These are phyloP conservation scores for Jacana jacana DNA, from an alignment of 2,113 vertebrate genomes.

Conservation along the genomic window DNA sequence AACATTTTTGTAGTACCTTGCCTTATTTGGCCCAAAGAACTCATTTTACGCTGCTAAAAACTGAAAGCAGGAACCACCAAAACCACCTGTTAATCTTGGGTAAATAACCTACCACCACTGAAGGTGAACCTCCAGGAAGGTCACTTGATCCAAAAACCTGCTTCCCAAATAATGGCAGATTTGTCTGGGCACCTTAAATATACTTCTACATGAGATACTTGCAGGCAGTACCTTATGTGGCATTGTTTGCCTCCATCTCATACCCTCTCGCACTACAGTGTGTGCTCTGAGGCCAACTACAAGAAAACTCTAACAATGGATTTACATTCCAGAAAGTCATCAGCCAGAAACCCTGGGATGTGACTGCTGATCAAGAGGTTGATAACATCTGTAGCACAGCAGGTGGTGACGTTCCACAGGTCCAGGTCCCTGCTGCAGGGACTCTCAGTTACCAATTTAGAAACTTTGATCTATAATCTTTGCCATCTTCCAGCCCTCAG, in stretches of 20 bases:
- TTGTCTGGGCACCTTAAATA: background rate
- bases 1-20: background rate
- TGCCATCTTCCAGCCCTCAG: background rate
- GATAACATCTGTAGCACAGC: background rate
- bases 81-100: background rate
- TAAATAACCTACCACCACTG: background rate
- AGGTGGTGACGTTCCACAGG: background rate
- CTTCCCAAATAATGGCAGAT: background rate
- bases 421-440: background rate
- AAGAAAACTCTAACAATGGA: background rate
- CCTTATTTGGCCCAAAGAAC: background rate
- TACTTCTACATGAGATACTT: background rate
- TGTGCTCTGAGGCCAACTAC: background rate
- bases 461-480: background rate
- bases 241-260: background rate
- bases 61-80: background rate
- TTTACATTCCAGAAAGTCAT: background rate
- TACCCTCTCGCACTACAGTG: background rate
- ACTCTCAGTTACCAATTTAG: background rate
- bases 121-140: background rate
- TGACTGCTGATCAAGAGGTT: background rate
- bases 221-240: rapidly evolving
- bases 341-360: background rate
- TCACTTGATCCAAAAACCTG: background rate
- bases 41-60: background rate